These are phyloP conservation scores for Drosophila busckii DNA, from an alignment of 1,140 invertebrate genomes.

Conservation along the genomic window DNA sequence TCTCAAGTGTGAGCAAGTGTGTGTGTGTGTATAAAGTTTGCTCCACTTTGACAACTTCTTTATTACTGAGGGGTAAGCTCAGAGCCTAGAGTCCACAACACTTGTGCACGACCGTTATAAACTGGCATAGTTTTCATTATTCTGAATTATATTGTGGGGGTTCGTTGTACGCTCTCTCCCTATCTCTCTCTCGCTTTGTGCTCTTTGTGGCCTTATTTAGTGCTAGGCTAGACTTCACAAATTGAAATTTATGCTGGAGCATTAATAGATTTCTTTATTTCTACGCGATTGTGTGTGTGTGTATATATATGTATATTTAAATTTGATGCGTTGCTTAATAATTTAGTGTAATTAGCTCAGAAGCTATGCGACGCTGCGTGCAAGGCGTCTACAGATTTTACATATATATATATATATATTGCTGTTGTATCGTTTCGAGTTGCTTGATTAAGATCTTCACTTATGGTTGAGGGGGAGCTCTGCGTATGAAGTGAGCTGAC, in stretches of 20 bases:
- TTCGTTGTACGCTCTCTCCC: slow-evolving; percentile 45
- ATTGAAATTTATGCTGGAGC: slow-evolving; percentile 73
- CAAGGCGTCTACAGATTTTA: slow-evolving; percentile 21
- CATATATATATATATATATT: slow-evolving; percentile 2
- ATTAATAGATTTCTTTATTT: slow-evolving; percentile 63
- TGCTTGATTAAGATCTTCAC: slow-evolving; percentile 65
- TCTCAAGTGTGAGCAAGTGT: slow-evolving; percentile 43
- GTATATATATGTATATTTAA: slow-evolving; percentile 46
- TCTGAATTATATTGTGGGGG: slow-evolving; percentile 32
- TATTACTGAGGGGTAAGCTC: slow-evolving; percentile 47
- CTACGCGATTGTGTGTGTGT: no score
- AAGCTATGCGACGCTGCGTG: slow-evolving; percentile 19
- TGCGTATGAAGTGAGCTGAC: slow-evolving; percentile 47
- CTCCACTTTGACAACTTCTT: slow-evolving; percentile 18
- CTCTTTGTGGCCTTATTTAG: slow-evolving; percentile 38
- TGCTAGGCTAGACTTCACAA: slow-evolving; percentile 53
- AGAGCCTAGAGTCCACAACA: slow-evolving; percentile 24
- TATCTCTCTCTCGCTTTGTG: slow-evolving; percentile 3
- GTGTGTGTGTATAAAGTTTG: slow-evolving; percentile 36
- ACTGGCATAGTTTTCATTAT: slow-evolving; percentile 35
- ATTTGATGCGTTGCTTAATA: slow-evolving; percentile 61
- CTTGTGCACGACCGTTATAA: slow-evolving; percentile 42
- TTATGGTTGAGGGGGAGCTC: slow-evolving; percentile 16
- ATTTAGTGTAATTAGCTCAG: slow-evolving; percentile 64
- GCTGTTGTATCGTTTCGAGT: slow-evolving; percentile 18